Conservation (phyloP, 2,797 vertebrate genomes). For the Oreortyx pictus region DNA sequence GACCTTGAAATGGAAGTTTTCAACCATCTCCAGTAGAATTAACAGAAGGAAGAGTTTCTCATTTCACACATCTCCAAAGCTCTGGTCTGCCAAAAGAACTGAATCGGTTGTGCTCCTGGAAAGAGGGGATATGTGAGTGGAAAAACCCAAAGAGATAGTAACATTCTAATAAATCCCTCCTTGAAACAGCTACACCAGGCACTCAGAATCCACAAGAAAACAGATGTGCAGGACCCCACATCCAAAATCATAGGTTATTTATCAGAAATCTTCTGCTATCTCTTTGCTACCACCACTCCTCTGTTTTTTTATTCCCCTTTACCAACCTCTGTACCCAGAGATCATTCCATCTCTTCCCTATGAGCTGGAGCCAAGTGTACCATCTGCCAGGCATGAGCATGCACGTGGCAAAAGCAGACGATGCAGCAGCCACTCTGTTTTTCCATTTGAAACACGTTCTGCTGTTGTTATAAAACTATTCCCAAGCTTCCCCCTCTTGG, state of each 20-base stretch:
- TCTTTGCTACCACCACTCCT: neutral
- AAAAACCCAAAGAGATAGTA: neutral
- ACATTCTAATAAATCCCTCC: neutral
- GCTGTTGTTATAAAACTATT: neutral
- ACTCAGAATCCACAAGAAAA: neutral
- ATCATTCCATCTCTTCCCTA: neutral
- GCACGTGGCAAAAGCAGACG: neutral
- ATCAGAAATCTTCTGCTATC: neutral
- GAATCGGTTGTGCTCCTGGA: neutral
- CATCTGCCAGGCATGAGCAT: neutral
- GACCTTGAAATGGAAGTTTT: neutral
- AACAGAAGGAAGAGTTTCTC: neutral
- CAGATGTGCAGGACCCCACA: neutral
- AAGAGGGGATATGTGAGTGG: neutral
- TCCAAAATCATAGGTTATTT: accelerated
- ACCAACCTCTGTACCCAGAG: neutral
- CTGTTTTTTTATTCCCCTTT: neutral
- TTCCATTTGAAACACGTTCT: neutral
- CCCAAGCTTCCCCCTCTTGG: neutral
- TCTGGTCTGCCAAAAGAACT: neutral
- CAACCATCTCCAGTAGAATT: neutral
- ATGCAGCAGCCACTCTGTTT: neutral
- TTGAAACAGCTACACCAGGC: neutral
- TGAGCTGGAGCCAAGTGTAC: neutral
- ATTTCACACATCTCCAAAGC: neutral